Evolutionary conservation across 2,797 vertebrate genomes (phyloP).

Genomic region (Trematomus bernacchii): DNA sequence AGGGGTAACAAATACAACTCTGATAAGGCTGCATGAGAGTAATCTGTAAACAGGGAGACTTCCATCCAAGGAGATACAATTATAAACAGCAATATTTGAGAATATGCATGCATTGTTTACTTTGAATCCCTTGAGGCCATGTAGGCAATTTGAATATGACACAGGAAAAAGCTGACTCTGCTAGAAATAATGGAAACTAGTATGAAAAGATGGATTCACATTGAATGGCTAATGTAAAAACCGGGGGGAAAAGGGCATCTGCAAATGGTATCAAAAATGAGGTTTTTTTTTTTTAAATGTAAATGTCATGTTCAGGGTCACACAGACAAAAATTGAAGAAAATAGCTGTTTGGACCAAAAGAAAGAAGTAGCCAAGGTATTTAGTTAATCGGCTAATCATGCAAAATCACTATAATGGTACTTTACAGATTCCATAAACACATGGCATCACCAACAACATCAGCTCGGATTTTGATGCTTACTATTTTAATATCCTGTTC

Average conservation of each 20-base stretch:
- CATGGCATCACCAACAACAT: background rate
- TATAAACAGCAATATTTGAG: background rate
- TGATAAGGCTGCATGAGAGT: background rate
- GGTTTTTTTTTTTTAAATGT: background rate
- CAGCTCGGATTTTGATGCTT: background rate
- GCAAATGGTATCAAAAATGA: background rate
- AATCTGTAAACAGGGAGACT: background rate
- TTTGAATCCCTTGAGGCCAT: slow-evolving; percentile 1
- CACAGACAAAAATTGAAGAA: background rate
- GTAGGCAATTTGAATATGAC: background rate
- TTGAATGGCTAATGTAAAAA: background rate
- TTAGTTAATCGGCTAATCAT: background rate
- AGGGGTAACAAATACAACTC: slow-evolving; percentile 7
- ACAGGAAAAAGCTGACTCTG: slow-evolving; percentile 22
- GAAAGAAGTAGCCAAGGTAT: background rate
- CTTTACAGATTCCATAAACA: background rate
- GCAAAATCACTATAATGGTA: background rate
- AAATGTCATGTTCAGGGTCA: too few relatives aligned
- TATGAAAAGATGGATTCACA: slow-evolving; percentile 9
- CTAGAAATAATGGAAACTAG: slow-evolving; percentile 18
- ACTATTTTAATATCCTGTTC: background rate
- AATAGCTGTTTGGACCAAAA: background rate
- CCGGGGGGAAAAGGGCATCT: background rate
- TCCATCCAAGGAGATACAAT: slow-evolving; percentile 7
- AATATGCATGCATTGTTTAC: slow-evolving; percentile 28